Evolutionary conservation across 2,888 invertebrate genomes (phyloP), one percentile per base, ranked within the genome.

Genomic region (Sinohyriopsis cumingii): DNA sequence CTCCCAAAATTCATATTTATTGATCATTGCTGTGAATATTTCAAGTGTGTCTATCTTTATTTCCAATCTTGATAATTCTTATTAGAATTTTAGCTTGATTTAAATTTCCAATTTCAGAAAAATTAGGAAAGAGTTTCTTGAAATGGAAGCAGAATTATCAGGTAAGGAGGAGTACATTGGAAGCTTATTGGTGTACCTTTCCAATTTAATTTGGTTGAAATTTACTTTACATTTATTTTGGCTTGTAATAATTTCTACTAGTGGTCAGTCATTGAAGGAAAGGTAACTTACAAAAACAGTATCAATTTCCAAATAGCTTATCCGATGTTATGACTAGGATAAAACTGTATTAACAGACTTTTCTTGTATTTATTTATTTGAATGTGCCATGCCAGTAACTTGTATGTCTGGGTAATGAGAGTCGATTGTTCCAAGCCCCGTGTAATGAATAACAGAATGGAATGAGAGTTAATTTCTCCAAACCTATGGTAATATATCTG

Each of bases 121-220:
- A 69, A 79, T 86, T 12, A 73, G 82, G 55, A 72, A 71, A 66
- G 94, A 95, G 65, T 98, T 96, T 91, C 92, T 97, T 67, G 97
- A 98, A 80, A 93, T 94, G 57, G 97, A 98, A 90, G 97, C 97
- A 0, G 97, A 97, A 85, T 90, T 98, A 55, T 96, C 96, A 0
- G 97, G 96, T 85, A 95, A 95, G 20, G 45, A n/a, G 7, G 54
- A 55, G 33, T 15, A 19, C 3, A 1, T 55, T n/a, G 24, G 15
- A 57, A 22, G 18, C 12, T 22, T 57, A 18, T 57, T 15, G 9
- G 59, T 12, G 18, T 15, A 57, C 15, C 18, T 57, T 57, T 24
- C 59, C 24, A 57, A n/a, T 45, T 45, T 45, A 54, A 54, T 68
- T 53, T 68, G 20, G 18, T 24, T 20, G 54, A 20, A 18, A 20